A percentile compares a stretch with the other conserved stretches of the same genome.
Evolutionary conservation across 2,797 vertebrate species (phyloP).

Genomic region (Hephaestus fuliginosus): DNA sequence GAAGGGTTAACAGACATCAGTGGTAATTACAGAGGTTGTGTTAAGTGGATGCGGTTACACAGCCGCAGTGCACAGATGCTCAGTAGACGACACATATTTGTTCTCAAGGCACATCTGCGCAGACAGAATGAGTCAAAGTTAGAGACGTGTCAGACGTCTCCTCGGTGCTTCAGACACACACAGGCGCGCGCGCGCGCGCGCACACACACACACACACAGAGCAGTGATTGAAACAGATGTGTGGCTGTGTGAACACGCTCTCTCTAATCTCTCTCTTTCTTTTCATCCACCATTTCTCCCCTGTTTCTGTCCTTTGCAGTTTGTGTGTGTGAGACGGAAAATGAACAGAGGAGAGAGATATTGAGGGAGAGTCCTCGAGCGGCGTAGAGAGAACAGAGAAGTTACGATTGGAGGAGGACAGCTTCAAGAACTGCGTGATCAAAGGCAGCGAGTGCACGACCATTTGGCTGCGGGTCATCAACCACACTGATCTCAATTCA

Average conservation of each 20-base stretch:
- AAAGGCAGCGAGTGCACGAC: constrained; percentile 66
- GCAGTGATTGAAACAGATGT: constrained; percentile 54
- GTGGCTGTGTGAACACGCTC: constrained; percentile 54
- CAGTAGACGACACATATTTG: constrained; percentile 44
- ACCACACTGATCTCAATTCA: constrained; percentile 63
- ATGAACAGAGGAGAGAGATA: constrained; percentile 47
- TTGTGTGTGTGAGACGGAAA: constrained; percentile 41
- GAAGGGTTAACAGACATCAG: constrained; percentile 47
- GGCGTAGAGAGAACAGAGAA: constrained; percentile 52
- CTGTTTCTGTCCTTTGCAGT: constrained; percentile 57
- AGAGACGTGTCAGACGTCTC: constrained; percentile 33
- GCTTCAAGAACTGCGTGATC: constrained; percentile 68
- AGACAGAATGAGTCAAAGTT: constrained; percentile 50
- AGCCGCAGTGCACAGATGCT: constrained; percentile 38
- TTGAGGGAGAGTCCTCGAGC: constrained; percentile 57
- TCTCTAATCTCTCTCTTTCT: constrained; percentile 53
- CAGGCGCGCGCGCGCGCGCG: constrained; percentile 21
- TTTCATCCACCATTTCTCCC: constrained; percentile 37
- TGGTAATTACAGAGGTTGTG: constrained; percentile 35
- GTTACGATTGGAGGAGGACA: constrained; percentile 54
- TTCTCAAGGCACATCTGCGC: constrained; percentile 44
- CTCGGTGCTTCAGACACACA: constrained; percentile 13
- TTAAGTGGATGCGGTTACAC: constrained; percentile 43
- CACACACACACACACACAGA: constrained; percentile 15
- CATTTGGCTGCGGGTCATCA: constrained; percentile 65